Evolutionary conservation across 2,113 vertebrate genomes (phyloP), one percentile per base, ranked within the genome.

Genomic region (Proteles cristata): DNA sequence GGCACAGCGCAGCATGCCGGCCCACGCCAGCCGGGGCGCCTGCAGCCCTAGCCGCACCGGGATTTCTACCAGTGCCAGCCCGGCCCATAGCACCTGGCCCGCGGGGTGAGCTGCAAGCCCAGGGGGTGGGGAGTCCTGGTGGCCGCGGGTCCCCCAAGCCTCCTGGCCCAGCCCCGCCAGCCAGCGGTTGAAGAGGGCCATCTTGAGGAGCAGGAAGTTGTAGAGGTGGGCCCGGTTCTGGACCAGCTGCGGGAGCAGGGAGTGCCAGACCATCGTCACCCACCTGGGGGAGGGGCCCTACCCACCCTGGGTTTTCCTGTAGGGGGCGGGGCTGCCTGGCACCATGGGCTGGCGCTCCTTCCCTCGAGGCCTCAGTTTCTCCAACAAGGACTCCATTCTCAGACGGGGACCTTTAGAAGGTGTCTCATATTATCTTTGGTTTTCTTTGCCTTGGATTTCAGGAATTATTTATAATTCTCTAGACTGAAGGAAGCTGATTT

Each of bases 141-240:
- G 2, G 28, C 11, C 7, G 17, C 58, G 0, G 12, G 87, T 50
- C 4, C 92, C 96, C n/a, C 26, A 45, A 9, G 96, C 97, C 93
- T 98, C 88, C 84, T 14, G 94, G 53, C 77, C 58, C 92, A 97
- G 81, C 43, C 84, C 96, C 1, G 2, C 33, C 53, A 98, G 92
- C 98, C 97, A 97, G 58, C 45, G 61, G 76, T 97, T 97, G 87
- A 98, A 97, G 71, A 83, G 8, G 12, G 53, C 8, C 39, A 97
- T 97, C 97, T 96, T 98, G 53, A 97, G 71, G 4, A 97, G 94
- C 71, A 98, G 94, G 31, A 97, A 88, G 16, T 74, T 55, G 19
- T 97, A 97, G 65, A 98, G 66, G 50, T 95, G 66, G 4, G 23
- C 6, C 3, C 77, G 90, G 73, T 97, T 96, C 97, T 94, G 94